These are phyloP conservation scores for Nezara viridula DNA, from an alignment of 2,888 invertebrate species.

Conservation along the genomic window DNA sequence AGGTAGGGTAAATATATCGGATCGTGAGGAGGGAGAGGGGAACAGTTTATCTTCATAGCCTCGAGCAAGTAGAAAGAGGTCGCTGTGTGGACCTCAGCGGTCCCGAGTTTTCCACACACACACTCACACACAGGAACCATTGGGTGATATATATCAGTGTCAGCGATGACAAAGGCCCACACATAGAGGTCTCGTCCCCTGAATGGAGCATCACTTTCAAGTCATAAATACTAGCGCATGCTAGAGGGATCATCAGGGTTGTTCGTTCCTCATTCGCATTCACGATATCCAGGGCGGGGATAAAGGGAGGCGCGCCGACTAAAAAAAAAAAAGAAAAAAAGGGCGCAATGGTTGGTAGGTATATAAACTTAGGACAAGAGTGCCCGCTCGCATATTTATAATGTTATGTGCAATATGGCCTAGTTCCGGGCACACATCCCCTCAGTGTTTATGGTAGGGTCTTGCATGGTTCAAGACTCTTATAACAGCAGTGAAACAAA, in stretches of 20 bases:
- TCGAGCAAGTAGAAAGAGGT: background rate
- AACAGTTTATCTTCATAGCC: background rate
- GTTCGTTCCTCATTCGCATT: conserved; percentile 37
- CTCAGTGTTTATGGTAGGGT: background rate
- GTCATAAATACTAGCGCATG: conserved; percentile 27
- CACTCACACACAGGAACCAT: background rate
- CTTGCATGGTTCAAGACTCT: background rate
- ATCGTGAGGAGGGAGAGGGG: background rate
- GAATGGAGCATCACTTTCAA: conserved; percentile 21
- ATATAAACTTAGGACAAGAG: background rate
- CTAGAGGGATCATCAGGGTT: conserved; percentile 14
- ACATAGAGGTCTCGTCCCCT: background rate
- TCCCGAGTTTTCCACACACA: background rate
- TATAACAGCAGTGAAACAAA: background rate
- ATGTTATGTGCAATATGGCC: background rate
- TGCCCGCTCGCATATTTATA: background rate
- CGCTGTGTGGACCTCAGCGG: background rate
- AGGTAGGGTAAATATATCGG: background rate
- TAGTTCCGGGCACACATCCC: background rate
- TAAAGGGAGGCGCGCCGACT: background rate
- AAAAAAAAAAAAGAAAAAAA: background rate
- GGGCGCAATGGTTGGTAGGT: background rate
- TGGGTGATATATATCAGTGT: conserved; percentile 29
- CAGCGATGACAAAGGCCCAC: conserved; percentile 15
- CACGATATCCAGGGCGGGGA: background rate